These are phyloP conservation scores for Gymnocephalus cernua DNA, from an alignment of 2,113 vertebrate genomes.

Conservation along the genomic window DNA sequence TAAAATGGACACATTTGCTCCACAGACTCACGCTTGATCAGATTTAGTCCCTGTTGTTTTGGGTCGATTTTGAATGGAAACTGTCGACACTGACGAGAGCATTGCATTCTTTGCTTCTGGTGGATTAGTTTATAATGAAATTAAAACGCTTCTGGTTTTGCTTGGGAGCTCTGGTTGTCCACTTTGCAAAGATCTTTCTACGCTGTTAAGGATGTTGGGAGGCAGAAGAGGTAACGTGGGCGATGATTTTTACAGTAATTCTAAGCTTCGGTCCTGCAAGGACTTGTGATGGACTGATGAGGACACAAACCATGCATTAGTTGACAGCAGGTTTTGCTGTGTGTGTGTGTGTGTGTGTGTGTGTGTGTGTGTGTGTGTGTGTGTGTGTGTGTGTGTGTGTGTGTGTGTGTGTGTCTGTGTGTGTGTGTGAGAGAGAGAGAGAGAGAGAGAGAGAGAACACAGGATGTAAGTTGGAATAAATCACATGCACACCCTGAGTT, in stretches of 20 bases:
- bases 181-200: constrained; percentile 7
- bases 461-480: constrained; percentile 18
- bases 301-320: constrained; percentile 42
- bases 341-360: constrained; percentile 22
- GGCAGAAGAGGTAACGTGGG: neutral
- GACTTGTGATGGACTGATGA: constrained; percentile 38
- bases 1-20: constrained; percentile 38
- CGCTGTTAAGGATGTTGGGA: neutral
- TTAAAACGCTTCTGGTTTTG: neutral
- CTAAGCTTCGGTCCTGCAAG: constrained; percentile 16
- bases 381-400: constrained; percentile 22
- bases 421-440: neutral
- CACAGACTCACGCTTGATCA: constrained; percentile 39
- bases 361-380: constrained; percentile 25
- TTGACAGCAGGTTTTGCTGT: constrained; percentile 18
- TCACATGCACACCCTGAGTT: constrained; percentile 16
- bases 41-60: constrained; percentile 41
- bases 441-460: neutral
- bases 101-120: constrained; percentile 19
- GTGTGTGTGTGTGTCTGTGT: constrained; percentile 28
- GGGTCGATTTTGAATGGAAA: constrained; percentile 36
- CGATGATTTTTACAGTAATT: constrained; percentile 44
- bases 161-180: neutral
- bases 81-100: constrained; percentile 1
- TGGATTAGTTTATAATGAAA: constrained; percentile 19